A percentile compares a stretch with the other conserved stretches of the same genome.
Conservation (phyloP, 2,888 invertebrate genomes). For the Campoplex nolae region DNA sequence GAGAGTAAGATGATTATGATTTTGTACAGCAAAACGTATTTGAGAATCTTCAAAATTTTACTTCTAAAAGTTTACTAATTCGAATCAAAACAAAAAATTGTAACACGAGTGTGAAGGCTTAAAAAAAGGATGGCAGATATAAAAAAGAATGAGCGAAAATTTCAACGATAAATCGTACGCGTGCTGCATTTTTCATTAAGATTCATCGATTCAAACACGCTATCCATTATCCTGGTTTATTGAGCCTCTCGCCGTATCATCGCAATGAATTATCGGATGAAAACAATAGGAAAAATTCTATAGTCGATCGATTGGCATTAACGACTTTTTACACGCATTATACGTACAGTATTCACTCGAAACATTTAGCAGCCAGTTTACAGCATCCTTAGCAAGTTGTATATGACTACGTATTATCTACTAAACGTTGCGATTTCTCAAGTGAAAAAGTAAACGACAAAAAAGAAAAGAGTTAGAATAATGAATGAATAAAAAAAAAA, state of each 20-base stretch:
- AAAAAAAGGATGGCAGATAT: slow-evolving; percentile 12
- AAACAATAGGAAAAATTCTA: slow-evolving; percentile 33
- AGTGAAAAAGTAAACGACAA: slow-evolving; percentile 45
- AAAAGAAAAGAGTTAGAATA: slow-evolving; percentile 47
- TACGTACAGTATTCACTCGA: slow-evolving; percentile 82
- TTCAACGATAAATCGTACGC: slow-evolving; percentile 1
- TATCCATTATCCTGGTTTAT: slow-evolving; percentile 13
- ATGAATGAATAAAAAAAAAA: slow-evolving; percentile 10
- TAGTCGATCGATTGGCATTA: slow-evolving; percentile 71
- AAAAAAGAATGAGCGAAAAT: not conserved
- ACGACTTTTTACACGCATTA: slow-evolving; percentile 78
- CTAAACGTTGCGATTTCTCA: slow-evolving; percentile 80
- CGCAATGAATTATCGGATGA: slow-evolving; percentile 9
- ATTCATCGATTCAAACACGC: slow-evolving; percentile 1
- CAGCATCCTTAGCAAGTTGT: slow-evolving; percentile 82
- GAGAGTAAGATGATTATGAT: slow-evolving; percentile 9
- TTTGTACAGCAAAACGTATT: slow-evolving; percentile 27
- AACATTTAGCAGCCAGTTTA: slow-evolving; percentile 82
- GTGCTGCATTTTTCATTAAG: slow-evolving; percentile 1
- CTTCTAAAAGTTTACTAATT: not conserved
- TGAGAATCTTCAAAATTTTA: slow-evolving; percentile 13
- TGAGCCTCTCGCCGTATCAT: slow-evolving; percentile 5
- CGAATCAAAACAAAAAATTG: not conserved
- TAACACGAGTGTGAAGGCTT: not conserved
- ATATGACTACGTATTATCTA: slow-evolving; percentile 81